Conservation (phyloP, 2,797 vertebrate species). For the Poeciliopsis turneri region DNA sequence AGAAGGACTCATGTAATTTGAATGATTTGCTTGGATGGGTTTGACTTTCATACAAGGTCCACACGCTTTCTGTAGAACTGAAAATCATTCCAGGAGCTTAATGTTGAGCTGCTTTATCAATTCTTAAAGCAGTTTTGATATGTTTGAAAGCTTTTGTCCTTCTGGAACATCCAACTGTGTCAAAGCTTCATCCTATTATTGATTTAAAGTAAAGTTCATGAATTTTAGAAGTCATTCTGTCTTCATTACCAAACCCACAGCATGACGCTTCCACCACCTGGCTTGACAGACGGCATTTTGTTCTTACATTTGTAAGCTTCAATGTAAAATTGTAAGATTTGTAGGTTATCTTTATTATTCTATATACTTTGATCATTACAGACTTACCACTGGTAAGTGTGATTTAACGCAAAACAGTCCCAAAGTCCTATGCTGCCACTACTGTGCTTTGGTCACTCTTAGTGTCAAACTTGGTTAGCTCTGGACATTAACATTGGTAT, state of each 20-base stretch:
- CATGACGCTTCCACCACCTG: background rate
- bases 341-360: background rate
- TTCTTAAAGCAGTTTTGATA: background rate
- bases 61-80: background rate
- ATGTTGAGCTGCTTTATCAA: background rate
- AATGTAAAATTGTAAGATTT: background rate
- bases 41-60: background rate
- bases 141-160: background rate
- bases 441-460: background rate
- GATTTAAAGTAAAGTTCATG: background rate
- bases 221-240: background rate
- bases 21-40: background rate
- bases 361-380: background rate
- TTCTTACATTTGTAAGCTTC: background rate
- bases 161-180: background rate
- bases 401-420: background rate
- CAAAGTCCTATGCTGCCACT: background rate
- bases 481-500: background rate
- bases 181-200: background rate
- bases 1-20: background rate
- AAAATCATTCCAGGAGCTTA: background rate
- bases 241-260: background rate
- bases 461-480: background rate
- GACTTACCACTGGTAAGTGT: background rate
- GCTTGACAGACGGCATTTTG: background rate